phyloP scores from a whole-genome alignment of 2,113 vertebrate genomes.

The Aleadryas rufinucha region DNA sequence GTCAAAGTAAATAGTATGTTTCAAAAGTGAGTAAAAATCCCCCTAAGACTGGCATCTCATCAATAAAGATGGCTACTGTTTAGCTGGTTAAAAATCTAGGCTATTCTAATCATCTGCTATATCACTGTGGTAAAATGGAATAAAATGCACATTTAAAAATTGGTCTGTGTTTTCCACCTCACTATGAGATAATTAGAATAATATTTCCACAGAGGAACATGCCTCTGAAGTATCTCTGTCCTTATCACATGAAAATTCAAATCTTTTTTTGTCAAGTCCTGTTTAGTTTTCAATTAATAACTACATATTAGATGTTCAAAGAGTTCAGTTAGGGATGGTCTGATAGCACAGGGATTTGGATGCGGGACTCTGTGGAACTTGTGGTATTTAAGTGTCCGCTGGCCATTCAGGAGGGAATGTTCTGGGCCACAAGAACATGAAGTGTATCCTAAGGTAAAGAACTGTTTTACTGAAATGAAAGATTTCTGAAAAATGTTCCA shows the following conservation, averaged over 20 bases:
- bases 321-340: background rate
- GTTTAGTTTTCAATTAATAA: background rate
- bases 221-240: background rate
- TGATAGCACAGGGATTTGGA: background rate
- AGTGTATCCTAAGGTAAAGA: background rate
- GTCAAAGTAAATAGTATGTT: background rate
- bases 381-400: background rate
- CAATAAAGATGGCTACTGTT: background rate
- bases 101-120: background rate
- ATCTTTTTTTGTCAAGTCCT: background rate
- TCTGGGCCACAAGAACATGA: background rate
- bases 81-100: background rate
- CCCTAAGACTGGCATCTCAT: background rate
- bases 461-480: background rate
- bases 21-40: conserved; percentile 1
- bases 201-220: background rate
- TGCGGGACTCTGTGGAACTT: background rate
- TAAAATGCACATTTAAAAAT: background rate
- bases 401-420: background rate
- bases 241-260: background rate
- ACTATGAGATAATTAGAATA: background rate
- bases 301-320: background rate
- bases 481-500: background rate
- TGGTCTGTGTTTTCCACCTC: background rate
- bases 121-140: background rate